Conservation (phyloP, 2,113 vertebrate genomes). For the Nycticorax nycticorax region DNA sequence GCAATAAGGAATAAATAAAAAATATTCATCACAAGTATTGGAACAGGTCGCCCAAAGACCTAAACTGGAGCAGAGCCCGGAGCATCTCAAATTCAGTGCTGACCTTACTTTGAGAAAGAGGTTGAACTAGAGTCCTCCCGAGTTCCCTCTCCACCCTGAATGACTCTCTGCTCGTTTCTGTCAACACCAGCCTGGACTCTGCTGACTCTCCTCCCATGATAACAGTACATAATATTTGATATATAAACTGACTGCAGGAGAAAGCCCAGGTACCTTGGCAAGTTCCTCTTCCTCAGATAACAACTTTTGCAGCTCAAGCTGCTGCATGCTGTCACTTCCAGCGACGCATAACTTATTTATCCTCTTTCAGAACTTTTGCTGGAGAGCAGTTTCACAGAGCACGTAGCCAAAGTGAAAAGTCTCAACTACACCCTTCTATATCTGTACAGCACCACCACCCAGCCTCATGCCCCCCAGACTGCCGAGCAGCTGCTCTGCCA, state of each 20-base stretch:
- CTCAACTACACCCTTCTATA: background rate
- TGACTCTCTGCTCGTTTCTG: background rate
- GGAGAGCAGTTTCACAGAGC: background rate
- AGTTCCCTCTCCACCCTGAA: background rate
- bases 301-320: background rate
- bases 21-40: background rate
- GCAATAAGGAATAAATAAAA: background rate
- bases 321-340: background rate
- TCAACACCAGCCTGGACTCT: background rate
- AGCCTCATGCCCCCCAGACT: background rate
- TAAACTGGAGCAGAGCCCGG: background rate
- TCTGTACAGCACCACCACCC: background rate
- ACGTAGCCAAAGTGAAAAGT: background rate
- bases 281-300: background rate
- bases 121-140: background rate
- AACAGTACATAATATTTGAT: background rate
- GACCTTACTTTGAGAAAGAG: background rate
- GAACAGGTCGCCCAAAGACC: background rate
- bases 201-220: background rate
- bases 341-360: background rate
- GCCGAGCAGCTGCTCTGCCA: background rate
- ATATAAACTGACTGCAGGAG: background rate
- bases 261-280: background rate
- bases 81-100: background rate
- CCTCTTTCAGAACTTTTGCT: conserved; percentile 10